Conservation (phyloP, 1,140 invertebrate species). For the Papilio polytes region DNA sequence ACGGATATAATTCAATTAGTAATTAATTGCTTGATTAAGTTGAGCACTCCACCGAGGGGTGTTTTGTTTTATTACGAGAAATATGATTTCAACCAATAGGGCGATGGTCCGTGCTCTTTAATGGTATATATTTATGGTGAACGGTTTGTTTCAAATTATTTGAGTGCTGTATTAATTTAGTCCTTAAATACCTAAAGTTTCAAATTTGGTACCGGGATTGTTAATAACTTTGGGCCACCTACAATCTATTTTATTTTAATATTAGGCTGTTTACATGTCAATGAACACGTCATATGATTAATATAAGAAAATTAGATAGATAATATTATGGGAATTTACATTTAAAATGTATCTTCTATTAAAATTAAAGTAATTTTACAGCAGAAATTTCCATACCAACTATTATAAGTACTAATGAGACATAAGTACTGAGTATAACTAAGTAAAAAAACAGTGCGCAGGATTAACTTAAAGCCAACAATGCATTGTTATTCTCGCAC, state of each 20-base stretch:
- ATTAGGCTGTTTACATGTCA: no score
- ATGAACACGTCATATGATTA: no score
- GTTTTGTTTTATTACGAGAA: constrained; percentile 70
- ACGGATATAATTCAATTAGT: constrained; percentile 81
- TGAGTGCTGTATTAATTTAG: background rate
- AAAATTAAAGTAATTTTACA: no score
- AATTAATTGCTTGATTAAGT: constrained; percentile 82
- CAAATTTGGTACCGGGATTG: no score
- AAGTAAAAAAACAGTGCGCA: background rate
- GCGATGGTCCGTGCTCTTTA: constrained; percentile 59
- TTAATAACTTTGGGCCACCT: no score
- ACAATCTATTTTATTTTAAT: no score
- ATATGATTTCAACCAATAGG: constrained; percentile 76
- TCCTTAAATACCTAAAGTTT: no score
- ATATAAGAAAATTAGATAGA: no score
- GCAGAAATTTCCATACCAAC: no score
- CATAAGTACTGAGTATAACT: background rate
- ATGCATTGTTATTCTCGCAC: background rate
- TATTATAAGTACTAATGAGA: background rate
- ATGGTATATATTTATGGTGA: constrained; percentile 54
- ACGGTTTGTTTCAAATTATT: background rate
- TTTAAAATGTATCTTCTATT: no score
- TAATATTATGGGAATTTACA: no score
- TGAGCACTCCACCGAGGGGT: constrained; percentile 64
- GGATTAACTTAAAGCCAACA: background rate